Conservation (phyloP, 2,888 invertebrate species). For the Vannuccia rotundouncinata region DNA sequence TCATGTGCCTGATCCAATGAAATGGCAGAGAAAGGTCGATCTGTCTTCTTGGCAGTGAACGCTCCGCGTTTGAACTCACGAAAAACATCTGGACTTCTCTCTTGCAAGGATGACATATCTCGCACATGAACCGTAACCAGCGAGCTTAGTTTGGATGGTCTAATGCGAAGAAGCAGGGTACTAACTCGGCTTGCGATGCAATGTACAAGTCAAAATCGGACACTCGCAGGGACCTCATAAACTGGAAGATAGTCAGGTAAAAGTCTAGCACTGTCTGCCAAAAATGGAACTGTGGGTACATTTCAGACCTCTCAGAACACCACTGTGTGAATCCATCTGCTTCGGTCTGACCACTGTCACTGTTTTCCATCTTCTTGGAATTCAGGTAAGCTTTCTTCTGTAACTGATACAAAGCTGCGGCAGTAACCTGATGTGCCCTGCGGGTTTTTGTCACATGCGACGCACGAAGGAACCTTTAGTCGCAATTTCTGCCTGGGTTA, state of each 20-base stretch:
- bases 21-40: slow-evolving; percentile 39
- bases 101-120: slow-evolving; percentile 34
- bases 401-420: slow-evolving; percentile 24
- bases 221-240: slow-evolving; percentile 19
- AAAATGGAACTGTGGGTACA: slow-evolving; percentile 36
- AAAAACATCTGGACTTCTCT: slow-evolving; percentile 20
- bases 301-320: slow-evolving; percentile 34
- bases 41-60: slow-evolving; percentile 38
- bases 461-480: not conserved
- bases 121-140: slow-evolving; percentile 40
- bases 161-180: slow-evolving; percentile 40
- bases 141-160: slow-evolving; percentile 40
- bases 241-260: slow-evolving; percentile 21
- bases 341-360: not conserved
- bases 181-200: slow-evolving; percentile 8
- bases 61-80: slow-evolving; percentile 31
- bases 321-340: slow-evolving; percentile 33
- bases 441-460: not conserved
- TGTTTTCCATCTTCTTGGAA: slow-evolving; percentile 10
- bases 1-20: slow-evolving; percentile 42
- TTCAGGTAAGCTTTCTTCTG: slow-evolving; percentile 15
- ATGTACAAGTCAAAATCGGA: slow-evolving; percentile 34
- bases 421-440: not conserved
- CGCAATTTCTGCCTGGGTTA: slow-evolving; percentile 43
- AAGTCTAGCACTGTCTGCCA: slow-evolving; percentile 34